These are phyloP conservation scores for Tachysurus fulvidraco DNA, from an alignment of 2,113 vertebrate species.

Conservation along the genomic window DNA sequence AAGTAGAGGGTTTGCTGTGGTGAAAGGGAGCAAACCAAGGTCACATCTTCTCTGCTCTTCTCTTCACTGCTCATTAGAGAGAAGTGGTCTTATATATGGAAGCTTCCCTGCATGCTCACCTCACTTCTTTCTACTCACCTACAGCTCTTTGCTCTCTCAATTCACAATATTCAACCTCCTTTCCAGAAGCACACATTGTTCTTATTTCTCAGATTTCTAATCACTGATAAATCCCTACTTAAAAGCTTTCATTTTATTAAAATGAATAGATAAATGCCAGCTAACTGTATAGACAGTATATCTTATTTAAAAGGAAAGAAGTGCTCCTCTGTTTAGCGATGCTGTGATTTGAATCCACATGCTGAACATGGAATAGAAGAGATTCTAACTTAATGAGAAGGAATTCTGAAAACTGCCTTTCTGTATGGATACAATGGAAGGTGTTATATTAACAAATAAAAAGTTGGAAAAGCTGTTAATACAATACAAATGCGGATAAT, in stretches of 20 bases:
- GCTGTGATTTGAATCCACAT: neutral
- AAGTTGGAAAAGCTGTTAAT: neutral
- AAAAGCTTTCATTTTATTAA: too few species aligned
- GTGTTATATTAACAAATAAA: neutral
- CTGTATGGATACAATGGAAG: too few species aligned
- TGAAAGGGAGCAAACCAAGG: neutral
- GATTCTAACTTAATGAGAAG: too few species aligned
- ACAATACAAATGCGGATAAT: neutral
- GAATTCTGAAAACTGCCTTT: too few species aligned
- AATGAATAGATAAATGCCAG: too few species aligned
- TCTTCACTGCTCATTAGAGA: neutral
- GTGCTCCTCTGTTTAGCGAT: neutral
- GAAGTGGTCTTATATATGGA: neutral
- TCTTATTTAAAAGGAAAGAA: neutral
- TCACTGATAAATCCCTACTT: too few species aligned
- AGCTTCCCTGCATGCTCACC: neutral
- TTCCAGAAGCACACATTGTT: neutral
- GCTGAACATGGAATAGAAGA: neutral
- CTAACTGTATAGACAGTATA: neutral
- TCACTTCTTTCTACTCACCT: neutral
- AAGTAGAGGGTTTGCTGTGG: neutral
- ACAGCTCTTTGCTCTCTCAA: neutral
- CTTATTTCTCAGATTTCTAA: neutral
- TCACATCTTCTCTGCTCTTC: neutral
- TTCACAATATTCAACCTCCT: neutral